phyloP scores from a whole-genome alignment of 2,888 invertebrate genomes.

The Amphipoea lucens region DNA sequence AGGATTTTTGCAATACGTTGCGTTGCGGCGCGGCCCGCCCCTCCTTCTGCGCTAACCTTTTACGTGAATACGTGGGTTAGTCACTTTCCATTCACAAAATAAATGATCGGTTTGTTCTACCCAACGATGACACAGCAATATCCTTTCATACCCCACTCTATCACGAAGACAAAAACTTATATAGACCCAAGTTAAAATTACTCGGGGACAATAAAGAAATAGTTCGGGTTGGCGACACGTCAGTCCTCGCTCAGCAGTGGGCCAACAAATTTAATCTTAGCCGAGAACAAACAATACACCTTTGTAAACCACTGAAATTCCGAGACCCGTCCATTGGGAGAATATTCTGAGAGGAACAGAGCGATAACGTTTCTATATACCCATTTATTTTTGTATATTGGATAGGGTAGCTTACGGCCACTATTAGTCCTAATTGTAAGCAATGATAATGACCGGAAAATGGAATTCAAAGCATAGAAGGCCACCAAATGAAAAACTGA shows the following conservation, averaged over 20 bases:
- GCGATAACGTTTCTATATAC: constrained; percentile 4
- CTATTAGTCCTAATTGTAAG: neutral
- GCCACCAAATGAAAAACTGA: neutral
- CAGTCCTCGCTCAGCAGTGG: constrained; percentile 56
- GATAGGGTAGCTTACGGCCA: neutral
- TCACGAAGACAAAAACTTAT: constrained; percentile 32
- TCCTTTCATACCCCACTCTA: constrained; percentile 26
- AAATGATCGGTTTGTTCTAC: constrained; percentile 9
- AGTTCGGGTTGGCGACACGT: constrained; percentile 58
- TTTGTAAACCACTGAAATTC: constrained; percentile 69
- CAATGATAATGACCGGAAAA: neutral
- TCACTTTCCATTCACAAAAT: constrained; percentile 1
- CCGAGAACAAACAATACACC: constrained; percentile 70
- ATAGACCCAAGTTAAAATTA: constrained; percentile 32
- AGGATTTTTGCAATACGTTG: neutral
- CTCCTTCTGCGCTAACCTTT: too few species aligned
- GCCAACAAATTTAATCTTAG: constrained; percentile 69
- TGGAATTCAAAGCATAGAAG: neutral
- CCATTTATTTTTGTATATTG: too few species aligned
- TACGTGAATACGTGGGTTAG: neutral
- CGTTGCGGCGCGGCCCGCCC: neutral
- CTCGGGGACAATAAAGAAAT: constrained; percentile 53
- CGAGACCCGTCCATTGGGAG: constrained; percentile 41
- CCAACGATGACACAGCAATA: constrained; percentile 33
- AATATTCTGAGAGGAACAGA: constrained; percentile 57